A percentile compares a stretch with the other conserved stretches of the same genome.
These are phyloP conservation scores for Odontamblyopus lacepedii DNA, from an alignment of 2,797 vertebrate genomes.

Conservation along the genomic window DNA sequence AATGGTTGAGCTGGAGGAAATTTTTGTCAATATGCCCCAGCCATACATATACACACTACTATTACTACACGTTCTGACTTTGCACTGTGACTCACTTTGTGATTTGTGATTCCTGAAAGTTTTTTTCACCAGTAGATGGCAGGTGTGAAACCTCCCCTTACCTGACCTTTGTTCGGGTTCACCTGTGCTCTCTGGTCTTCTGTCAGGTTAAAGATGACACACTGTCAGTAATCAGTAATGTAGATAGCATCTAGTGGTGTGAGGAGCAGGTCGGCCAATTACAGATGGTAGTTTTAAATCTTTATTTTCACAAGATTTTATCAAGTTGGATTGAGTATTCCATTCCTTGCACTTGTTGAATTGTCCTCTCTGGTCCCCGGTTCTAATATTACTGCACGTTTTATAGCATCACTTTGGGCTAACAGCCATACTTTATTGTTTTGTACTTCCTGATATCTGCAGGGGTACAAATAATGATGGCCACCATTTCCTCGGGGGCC, in stretches of 20 bases:
- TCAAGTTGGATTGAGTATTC: slow-evolving; percentile 1
- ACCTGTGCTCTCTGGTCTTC: no score
- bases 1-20: no score
- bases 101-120: not conserved
- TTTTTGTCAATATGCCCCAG: not conserved
- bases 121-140: no score
- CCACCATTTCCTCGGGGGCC: slow-evolving; percentile 9
- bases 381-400: slow-evolving; percentile 21
- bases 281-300: no score
- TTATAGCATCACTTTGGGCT: slow-evolving; percentile 35
- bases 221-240: no score
- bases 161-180: no score
- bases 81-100: not conserved
- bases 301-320: not conserved
- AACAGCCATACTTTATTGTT: slow-evolving; percentile 47
- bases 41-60: not conserved
- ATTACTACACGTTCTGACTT: not conserved
- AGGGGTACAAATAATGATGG: slow-evolving; percentile 40
- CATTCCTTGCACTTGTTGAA: slow-evolving; percentile 25
- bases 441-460: slow-evolving; percentile 37
- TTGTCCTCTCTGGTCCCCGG: slow-evolving; percentile 20
- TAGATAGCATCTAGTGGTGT: no score
- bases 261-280: no score
- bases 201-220: no score
- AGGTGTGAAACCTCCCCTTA: no score